phyloP scores from a whole-genome alignment of 2,888 invertebrate genomes.

The Amphipyra berbera region DNA sequence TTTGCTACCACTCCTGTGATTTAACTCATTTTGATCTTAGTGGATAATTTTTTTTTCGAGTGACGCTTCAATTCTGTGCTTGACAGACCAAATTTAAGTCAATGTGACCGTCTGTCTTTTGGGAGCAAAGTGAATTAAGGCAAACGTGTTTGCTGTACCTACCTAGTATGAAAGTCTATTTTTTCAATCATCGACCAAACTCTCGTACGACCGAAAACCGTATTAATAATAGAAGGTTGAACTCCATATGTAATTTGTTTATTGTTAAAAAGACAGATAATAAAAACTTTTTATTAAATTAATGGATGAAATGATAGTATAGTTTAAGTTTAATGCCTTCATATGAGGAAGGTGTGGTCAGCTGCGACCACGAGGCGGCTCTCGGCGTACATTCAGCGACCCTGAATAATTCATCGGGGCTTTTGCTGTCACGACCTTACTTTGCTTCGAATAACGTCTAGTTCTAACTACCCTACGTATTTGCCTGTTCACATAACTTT shows the following conservation, averaged over 20 bases:
- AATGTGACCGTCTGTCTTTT: too few species aligned
- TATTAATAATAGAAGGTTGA: too few species aligned
- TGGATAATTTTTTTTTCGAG: neutral
- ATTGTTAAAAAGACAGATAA: too few species aligned
- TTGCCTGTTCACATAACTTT: conserved; percentile 40
- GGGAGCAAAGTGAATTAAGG: too few species aligned
- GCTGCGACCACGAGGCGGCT: conserved; percentile 58
- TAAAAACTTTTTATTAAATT: neutral
- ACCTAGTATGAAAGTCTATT: too few species aligned
- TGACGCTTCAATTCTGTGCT: too few species aligned
- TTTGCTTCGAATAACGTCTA: conserved; percentile 68
- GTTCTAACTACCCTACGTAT: conserved; percentile 47
- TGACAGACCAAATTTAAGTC: too few species aligned
- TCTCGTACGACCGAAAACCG: too few species aligned
- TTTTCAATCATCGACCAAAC: too few species aligned
- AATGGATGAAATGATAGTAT: conserved; percentile 44
- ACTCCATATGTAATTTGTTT: too few species aligned
- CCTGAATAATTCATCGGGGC: conserved; percentile 81
- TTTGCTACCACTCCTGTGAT: too few species aligned
- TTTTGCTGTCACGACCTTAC: conserved; percentile 74
- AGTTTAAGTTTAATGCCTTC: conserved; percentile 48
- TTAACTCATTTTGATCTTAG: neutral
- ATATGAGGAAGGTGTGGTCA: conserved; percentile 68
- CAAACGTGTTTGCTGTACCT: too few species aligned
- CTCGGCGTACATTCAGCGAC: conserved; percentile 72